Evolutionary conservation across 2,888 invertebrate species (phyloP), one percentile per base, ranked within the genome.

Genomic region (Criorhina ranunculi): DNA sequence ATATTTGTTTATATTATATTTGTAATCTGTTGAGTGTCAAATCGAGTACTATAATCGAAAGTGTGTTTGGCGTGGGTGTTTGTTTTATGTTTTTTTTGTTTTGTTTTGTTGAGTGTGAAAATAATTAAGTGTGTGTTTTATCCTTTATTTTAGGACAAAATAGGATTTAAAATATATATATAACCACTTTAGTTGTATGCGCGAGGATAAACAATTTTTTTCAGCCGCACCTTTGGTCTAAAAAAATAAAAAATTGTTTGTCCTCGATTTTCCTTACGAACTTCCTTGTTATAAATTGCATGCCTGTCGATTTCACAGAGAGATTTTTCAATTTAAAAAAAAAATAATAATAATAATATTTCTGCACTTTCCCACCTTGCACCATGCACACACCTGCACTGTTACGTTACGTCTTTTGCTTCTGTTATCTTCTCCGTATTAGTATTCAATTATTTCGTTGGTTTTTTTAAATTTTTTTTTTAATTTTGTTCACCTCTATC

Each of bases 321-420:
- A 64, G 53, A 72, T 46, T 73, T 24, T 73, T 72, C 72, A 82
- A 82, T 82, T 72, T 77, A n/a, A n/a, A n/a, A n/a, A 80, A 62
- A 69, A 70, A 64, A 35, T 46, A n/a, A n/a, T n/a, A n/a, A n/a
- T n/a, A n/a, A n/a, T n/a, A n/a, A 57, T 69, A 55, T 69, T 64
- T 53, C 33, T 75, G 80, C 75, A 80, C 75, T 57, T 66, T 82
- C 70, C n/a, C 82, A 82, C 82, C 53, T 72, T 82, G 82, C 77
- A 82, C 82, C 70, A 64, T 82, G 77, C 82, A 75, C 80, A 80
- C 80, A 82, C 77, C 77, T 82, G 82, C 77, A 66, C 59, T 59
- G 44, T 24, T 24, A 24, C 24, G 24, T 73, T 80, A 40, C 60
- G 66, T 73, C 59, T 60, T 64, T 44, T 66, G 24, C 24, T 70